Evolutionary conservation across 2,888 invertebrate genomes (phyloP).

Genomic region (Lottia gigantea): DNA sequence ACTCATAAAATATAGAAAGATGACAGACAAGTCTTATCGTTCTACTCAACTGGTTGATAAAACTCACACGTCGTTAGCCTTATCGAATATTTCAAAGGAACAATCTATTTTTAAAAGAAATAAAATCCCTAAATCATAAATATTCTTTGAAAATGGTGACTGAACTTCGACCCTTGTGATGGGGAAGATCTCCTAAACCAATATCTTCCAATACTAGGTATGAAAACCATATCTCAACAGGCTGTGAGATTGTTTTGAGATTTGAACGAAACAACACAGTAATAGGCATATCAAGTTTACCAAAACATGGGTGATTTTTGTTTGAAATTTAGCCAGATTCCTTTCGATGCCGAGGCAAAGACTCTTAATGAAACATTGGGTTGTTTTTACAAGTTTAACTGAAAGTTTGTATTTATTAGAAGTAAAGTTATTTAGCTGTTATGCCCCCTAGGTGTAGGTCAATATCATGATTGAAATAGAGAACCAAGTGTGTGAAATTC

Average conservation of each 20-base stretch:
- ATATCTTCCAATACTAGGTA: too few relatives aligned
- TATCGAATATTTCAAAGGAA: too few relatives aligned
- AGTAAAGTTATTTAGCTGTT: slow-evolving; percentile 7
- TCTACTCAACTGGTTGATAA: too few relatives aligned
- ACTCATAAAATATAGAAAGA: too few relatives aligned
- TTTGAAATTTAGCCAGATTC: slow-evolving; percentile 7
- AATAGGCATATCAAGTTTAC: slow-evolving; percentile 8
- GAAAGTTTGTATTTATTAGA: slow-evolving; percentile 19
- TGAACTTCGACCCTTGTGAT: too few relatives aligned
- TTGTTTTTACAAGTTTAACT: slow-evolving; percentile 17
- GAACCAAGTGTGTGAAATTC: not conserved
- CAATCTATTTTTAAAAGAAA: too few relatives aligned
- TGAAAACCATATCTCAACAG: too few relatives aligned
- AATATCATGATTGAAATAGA: not conserved
- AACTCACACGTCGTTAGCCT: too few relatives aligned
- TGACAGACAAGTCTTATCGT: too few relatives aligned
- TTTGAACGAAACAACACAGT: not conserved
- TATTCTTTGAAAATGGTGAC: too few relatives aligned
- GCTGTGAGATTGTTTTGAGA: slow-evolving; percentile 1
- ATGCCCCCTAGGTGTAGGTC: not conserved
- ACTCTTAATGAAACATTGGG: slow-evolving; percentile 16
- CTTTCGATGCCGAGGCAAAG: not conserved
- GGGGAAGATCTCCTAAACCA: too few relatives aligned
- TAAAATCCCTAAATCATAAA: too few relatives aligned
- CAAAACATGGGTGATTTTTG: slow-evolving; percentile 4